Conservation (phyloP, 1,140 invertebrate genomes). For the Propsilocerus akamusi region DNA sequence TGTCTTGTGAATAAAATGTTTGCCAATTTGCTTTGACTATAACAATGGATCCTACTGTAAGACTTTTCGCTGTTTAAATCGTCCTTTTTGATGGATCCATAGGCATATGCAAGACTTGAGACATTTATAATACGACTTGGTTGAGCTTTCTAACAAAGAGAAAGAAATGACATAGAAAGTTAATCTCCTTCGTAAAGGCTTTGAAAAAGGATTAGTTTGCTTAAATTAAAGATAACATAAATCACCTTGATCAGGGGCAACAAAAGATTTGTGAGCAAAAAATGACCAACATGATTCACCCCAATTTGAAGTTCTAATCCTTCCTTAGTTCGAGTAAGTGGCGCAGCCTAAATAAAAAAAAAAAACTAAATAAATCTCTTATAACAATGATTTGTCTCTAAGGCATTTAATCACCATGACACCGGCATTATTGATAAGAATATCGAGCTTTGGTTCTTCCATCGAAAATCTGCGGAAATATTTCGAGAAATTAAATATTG, state of each 20-base stretch:
- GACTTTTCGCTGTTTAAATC: constrained; percentile 42
- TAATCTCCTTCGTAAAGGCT: neutral
- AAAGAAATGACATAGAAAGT: neutral
- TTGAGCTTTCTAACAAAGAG: constrained; percentile 19
- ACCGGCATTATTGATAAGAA: neutral
- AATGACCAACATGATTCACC: constrained; percentile 67
- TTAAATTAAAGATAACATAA: constrained; percentile 24
- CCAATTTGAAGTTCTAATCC: constrained; percentile 65
- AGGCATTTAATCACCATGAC: constrained; percentile 28
- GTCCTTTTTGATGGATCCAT: constrained; percentile 44
- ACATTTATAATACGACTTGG: constrained; percentile 31
- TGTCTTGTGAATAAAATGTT: constrained; percentile 54
- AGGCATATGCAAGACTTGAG: constrained; percentile 23
- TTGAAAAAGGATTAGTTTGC: neutral
- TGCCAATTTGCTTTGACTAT: constrained; percentile 54
- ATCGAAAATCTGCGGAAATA: constrained; percentile 19
- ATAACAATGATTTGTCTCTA: too few relatives aligned
- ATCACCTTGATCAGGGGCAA: constrained; percentile 47
- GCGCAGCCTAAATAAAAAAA: constrained; percentile 42
- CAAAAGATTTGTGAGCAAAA: constrained; percentile 62
- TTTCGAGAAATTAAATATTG: constrained; percentile 29
- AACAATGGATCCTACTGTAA: constrained; percentile 39
- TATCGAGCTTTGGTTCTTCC: neutral
- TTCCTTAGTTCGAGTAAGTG: constrained; percentile 42
- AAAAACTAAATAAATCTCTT: too few relatives aligned